Evolutionary conservation across 2,113 vertebrate species (phyloP).

Genomic region (Aix galericulata): DNA sequence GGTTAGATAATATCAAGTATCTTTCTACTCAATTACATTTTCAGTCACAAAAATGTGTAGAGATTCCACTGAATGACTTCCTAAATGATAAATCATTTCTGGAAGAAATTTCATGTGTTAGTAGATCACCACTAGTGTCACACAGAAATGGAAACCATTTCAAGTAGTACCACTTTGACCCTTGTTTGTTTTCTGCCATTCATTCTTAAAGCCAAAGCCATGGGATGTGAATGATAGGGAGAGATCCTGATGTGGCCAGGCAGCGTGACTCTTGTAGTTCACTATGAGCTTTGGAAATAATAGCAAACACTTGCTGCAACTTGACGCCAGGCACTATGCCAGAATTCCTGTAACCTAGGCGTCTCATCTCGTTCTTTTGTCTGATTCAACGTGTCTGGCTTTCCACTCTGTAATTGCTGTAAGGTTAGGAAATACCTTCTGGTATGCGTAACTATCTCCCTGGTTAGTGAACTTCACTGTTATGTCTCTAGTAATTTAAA

Average conservation of each 20-base stretch:
- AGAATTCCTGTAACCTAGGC: not conserved
- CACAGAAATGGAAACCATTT: not conserved
- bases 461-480: not conserved
- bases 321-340: fast-evolving
- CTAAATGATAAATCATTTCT: not conserved
- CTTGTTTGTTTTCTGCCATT: not conserved
- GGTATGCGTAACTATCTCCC: not conserved
- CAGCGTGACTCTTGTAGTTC: not conserved
- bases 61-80: not conserved
- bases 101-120: not conserved
- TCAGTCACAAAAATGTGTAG: not conserved
- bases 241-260: not conserved
- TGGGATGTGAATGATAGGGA: not conserved
- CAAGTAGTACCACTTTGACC: not conserved
- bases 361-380: not conserved
- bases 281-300: not conserved
- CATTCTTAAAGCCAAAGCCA: not conserved
- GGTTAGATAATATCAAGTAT: not conserved
- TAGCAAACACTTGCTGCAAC: not conserved
- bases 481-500: not conserved
- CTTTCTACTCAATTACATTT: not conserved
- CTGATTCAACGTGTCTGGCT: not conserved
- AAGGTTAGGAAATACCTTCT: conserved; percentile 9
- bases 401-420: not conserved
- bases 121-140: not conserved